Conservation (phyloP, 2,888 invertebrate species). For the Nomada lathburiana region DNA sequence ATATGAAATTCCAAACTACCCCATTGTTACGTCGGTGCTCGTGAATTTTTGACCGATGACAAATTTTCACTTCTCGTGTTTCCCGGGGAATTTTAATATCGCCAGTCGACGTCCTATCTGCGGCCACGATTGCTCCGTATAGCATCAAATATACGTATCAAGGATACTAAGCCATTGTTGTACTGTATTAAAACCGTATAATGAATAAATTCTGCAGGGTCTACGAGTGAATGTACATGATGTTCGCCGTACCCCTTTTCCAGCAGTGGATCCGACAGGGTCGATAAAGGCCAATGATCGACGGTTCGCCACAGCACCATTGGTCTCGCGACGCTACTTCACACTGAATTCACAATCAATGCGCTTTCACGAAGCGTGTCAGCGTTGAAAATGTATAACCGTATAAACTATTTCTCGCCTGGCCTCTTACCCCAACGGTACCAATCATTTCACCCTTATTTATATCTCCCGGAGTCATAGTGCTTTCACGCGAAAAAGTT, state of each 20-base stretch:
- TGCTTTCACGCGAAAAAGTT: neutral
- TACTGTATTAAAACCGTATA: neutral
- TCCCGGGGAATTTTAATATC: neutral
- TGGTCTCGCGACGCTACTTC: conserved; percentile 59
- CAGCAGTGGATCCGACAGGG: conserved; percentile 25
- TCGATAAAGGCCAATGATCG: conserved; percentile 68
- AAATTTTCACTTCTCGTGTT: neutral
- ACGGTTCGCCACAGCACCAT: conserved; percentile 59
- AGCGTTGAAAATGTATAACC: conserved; percentile 29
- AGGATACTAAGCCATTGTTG: too few relatives aligned
- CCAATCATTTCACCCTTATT: neutral
- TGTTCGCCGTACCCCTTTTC: conserved; percentile 36
- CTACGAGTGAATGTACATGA: conserved; percentile 13
- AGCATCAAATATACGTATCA: too few relatives aligned
- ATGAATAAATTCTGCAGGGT: conserved; percentile 10
- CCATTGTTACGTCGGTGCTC: neutral
- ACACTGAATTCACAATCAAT: conserved; percentile 66
- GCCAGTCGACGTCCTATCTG: neutral
- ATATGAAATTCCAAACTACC: conserved; percentile 17
- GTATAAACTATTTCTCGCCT: conserved; percentile 3
- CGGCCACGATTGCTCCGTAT: too few relatives aligned
- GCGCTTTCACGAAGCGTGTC: conserved; percentile 49
- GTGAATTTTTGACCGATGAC: conserved; percentile 2
- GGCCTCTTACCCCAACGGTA: conserved; percentile 13
- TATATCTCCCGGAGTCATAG: neutral